Evolutionary conservation across 1,140 invertebrate species (phyloP), one percentile per base, ranked within the genome.

Genomic region (Coenobita brevimanus): DNA sequence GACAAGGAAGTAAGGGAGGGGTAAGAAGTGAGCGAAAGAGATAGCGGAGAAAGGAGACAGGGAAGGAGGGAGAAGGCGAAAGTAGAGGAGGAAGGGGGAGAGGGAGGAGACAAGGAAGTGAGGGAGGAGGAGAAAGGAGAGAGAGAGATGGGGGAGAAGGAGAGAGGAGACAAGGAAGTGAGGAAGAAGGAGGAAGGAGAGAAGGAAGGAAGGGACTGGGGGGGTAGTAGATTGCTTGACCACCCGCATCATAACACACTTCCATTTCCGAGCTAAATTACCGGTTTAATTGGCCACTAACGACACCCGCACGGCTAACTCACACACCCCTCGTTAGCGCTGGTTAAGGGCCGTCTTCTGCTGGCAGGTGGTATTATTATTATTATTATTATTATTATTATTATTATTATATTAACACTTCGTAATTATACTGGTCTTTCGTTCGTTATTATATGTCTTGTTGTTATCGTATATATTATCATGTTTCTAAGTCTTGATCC

Each of bases 261-360:
- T 81, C 78, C 67, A 81, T 81, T 81, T 81, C 78, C 67, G 57
- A 81, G 57, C 78, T 62, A 64, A 81, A 81, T 64, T 60, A 81
- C 60, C 57, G 17, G 78, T 60, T 33, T 81, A 81, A 81, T 81
- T 81, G 60, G 67, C 60, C 78, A 27, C 62, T 81, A 81, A 81
- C 62, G 57, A 81, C 57, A 43, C 78, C 33, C 30, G 54, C 60
- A 64, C 41, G 62, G 17, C 78, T n/a, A n/a, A n/a, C n/a, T 24
- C 24, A 54, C 67, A 54, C 27, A 24, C 21, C 21, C 24, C 54
- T 30, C 36, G 13, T 24, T 15, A 36, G 13, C 24, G 50, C 54
- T 54, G 30, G n/a, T n/a, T n/a, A n/a, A n/a, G n/a, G n/a, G n/a
- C n/a, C n/a, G n/a, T n/a, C n/a, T n/a, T n/a, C n/a, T n/a, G n/a